phyloP scores from a whole-genome alignment of 2,113 vertebrate genomes.

The Lepidothrix coronata region DNA sequence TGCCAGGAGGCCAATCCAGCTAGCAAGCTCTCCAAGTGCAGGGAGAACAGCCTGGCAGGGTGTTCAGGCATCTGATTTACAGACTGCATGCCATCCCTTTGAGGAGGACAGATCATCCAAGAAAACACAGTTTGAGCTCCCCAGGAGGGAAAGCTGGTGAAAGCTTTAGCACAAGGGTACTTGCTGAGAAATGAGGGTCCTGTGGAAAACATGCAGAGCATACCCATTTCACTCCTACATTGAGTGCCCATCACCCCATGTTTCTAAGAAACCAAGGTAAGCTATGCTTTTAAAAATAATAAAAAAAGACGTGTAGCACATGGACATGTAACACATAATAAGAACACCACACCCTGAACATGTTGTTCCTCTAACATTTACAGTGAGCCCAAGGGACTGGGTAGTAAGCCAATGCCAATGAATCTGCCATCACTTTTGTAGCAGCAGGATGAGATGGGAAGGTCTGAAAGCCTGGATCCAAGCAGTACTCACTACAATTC shows the following conservation, averaged over 20 bases:
- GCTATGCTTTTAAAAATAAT: neutral
- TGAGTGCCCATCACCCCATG: neutral
- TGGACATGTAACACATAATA: neutral
- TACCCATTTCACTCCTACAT: neutral
- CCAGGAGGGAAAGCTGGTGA: neutral
- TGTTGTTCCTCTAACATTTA: neutral
- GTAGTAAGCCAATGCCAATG: neutral
- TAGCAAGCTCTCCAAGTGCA: neutral
- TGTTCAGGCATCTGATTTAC: neutral
- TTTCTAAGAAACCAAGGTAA: neutral
- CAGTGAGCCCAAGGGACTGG: neutral
- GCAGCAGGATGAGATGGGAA: neutral
- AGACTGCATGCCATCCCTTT: neutral
- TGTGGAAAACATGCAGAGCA: neutral
- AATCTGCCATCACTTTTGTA: slow-evolving; percentile 3
- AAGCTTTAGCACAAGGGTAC: neutral
- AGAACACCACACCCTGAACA: neutral
- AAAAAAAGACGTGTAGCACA: neutral
- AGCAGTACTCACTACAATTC: neutral
- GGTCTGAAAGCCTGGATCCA: neutral
- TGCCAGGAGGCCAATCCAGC: neutral
- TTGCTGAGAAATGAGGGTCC: neutral
- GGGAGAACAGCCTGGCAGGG: neutral
- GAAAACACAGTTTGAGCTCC: neutral
- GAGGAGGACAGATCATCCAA: neutral